A percentile compares a stretch with the other conserved stretches of the same genome.
Conservation (phyloP, 2,888 invertebrate genomes). For the Andricus quercusramuli region DNA sequence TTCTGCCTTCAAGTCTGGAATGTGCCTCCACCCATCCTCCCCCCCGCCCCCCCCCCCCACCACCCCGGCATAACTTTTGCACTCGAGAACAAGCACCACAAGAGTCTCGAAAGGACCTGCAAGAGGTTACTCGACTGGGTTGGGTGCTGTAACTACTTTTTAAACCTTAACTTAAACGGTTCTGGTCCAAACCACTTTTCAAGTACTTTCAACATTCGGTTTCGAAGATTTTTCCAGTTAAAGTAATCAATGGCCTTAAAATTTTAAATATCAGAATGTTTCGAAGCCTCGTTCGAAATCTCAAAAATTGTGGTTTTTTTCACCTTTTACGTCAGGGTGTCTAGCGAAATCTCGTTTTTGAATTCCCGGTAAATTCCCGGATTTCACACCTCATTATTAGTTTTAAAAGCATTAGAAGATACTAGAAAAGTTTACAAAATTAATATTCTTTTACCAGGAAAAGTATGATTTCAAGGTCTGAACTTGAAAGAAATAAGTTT, state of each 20-base stretch:
- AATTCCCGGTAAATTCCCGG: too few species aligned
- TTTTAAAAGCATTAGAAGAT: too few species aligned
- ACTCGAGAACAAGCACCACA: conserved; percentile 2
- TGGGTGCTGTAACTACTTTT: not conserved
- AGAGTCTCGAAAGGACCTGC: not conserved
- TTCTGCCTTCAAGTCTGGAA: not conserved
- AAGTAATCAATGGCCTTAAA: not conserved
- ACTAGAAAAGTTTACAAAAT: too few species aligned
- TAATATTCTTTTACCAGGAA: too few species aligned
- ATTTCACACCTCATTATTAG: too few species aligned
- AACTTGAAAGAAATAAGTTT: too few species aligned
- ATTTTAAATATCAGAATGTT: not conserved
- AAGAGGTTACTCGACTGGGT: not conserved
- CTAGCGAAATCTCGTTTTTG: too few species aligned
- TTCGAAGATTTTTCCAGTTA: not conserved
- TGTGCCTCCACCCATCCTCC: not conserved
- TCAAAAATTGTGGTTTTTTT: not conserved
- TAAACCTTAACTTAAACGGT: not conserved
- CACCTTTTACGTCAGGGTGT: too few species aligned
- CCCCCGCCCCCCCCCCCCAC: not conserved
- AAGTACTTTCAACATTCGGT: not conserved
- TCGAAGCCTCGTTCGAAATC: not conserved
- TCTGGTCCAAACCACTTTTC: not conserved
- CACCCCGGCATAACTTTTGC: not conserved
- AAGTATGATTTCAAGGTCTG: too few species aligned